Conservation (phyloP, 2,797 vertebrate species). For the Orientallactaga sibirica region DNA sequence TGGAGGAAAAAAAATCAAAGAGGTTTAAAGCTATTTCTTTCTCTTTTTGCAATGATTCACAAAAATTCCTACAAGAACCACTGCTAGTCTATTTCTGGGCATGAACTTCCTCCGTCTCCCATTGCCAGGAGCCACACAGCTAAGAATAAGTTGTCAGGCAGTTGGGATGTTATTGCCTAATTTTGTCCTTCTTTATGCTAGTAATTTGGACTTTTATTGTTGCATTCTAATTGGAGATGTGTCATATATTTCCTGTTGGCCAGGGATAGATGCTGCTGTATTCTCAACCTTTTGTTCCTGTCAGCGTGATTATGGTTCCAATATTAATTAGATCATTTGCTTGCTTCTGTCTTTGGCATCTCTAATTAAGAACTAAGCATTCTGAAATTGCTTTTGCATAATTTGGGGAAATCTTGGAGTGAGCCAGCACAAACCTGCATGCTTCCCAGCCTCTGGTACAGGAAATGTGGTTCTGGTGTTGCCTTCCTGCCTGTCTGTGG, state of each 20-base stretch:
- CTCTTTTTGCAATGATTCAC: background rate
- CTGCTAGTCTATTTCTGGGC: slow-evolving; percentile 68
- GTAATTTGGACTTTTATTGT: slow-evolving; percentile 84
- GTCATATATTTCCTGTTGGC: slow-evolving; percentile 78
- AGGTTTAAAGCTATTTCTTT: background rate
- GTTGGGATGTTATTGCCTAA: slow-evolving; percentile 81
- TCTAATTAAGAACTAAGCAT: slow-evolving; percentile 74
- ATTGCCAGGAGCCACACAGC: slow-evolving; percentile 44
- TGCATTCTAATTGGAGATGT: slow-evolving; percentile 80
- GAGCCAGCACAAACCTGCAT: background rate
- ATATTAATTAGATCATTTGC: slow-evolving; percentile 74
- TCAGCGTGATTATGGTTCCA: slow-evolving; percentile 81
- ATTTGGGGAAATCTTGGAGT: background rate
- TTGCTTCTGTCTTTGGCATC: slow-evolving; percentile 69
- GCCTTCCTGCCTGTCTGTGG: too few species aligned
- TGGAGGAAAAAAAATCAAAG: background rate
- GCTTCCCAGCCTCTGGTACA: background rate
- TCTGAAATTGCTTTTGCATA: slow-evolving; percentile 50
- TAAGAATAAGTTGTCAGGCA: slow-evolving; percentile 78
- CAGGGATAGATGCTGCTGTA: slow-evolving; percentile 43
- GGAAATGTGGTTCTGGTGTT: rapidly evolving
- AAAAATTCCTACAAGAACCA: background rate
- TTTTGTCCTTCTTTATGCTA: slow-evolving; percentile 82
- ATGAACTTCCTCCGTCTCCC: slow-evolving; percentile 63
- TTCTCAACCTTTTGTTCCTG: slow-evolving; percentile 83